Base-by-base conservation (phyloP, 2,113 vertebrate genomes). In the Rhadina sibilatrix region DNA sequence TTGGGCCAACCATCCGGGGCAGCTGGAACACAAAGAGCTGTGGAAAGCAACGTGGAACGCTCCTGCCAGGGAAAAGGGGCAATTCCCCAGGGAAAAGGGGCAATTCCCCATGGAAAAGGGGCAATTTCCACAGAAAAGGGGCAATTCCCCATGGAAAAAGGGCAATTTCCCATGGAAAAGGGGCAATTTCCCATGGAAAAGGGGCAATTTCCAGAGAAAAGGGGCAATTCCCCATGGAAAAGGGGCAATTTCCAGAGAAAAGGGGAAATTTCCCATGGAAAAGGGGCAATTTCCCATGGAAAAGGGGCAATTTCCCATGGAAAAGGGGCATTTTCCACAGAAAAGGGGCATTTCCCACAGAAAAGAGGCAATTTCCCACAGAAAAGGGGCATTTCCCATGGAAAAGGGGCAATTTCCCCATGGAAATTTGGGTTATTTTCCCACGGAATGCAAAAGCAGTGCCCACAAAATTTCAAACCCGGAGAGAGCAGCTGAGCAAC, bases 41-140 rank as follows among this genome's bases (percentile, higher is more conserved):
- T 6, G 28, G 70, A 10, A 37, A 31, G 5, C 3, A 28, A 10
- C 2, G 0, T 1, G 3, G 24, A 10, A 3, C 0, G 9, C 3
- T 5, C 53, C 59, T 19, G 75, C 27, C 57, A 42, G 49, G 12
- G 38, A 40, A 31, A 38, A 38, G 52, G 53, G 53, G 30, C 17
- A n/a, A n/a, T n/a, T n/a, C n/a, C n/a, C n/a, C n/a, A n/a, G n/a
- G n/a, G n/a, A n/a, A n/a, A n/a, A n/a, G n/a, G n/a, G n/a, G n/a
- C n/a, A n/a, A 54, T n/a, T n/a, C n/a, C n/a, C n/a, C n/a, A n/a
- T n/a, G n/a, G n/a, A n/a, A 38, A 11, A 18, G 15, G 15, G 18
- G 31, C 3, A 1, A 21, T 20, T 12, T 19, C 7, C 53, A 54
- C 11, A 18, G 53, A 21, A 33, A 33, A 33, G 53, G 31, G 53